Percentiles rank a stretch among this genome's conserved stretches.
Conservation (phyloP, 2,888 invertebrate genomes). For the Drosophila planitibia region DNA sequence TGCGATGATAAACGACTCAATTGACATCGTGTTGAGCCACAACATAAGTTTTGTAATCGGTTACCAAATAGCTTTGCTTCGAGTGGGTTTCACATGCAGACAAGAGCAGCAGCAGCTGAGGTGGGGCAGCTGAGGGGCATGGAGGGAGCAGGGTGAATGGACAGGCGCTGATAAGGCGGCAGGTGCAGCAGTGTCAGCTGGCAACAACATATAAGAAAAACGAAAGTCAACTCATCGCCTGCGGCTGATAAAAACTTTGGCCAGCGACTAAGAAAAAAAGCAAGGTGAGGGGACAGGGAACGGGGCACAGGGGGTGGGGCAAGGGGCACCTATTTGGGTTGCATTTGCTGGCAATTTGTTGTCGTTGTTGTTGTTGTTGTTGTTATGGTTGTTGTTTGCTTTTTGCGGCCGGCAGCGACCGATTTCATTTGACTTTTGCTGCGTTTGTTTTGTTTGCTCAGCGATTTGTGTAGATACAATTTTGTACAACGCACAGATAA, state of each 20-base stretch:
- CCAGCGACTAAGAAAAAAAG: not conserved
- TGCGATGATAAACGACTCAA: constrained; percentile 53
- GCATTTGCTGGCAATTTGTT: constrained; percentile 47
- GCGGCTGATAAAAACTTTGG: constrained; percentile 59
- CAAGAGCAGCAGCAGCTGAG: not conserved
- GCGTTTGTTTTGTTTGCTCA: constrained; percentile 47
- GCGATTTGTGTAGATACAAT: constrained; percentile 58
- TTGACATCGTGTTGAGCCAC: constrained; percentile 59
- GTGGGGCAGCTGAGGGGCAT: not conserved
- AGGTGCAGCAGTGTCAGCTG: constrained; percentile 31
- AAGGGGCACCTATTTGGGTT: constrained; percentile 44
- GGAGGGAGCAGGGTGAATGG: not conserved
- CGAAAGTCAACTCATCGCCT: constrained; percentile 48
- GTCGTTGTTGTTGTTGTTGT: constrained; percentile 13
- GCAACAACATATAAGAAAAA: constrained; percentile 45
- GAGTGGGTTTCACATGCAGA: constrained; percentile 29
- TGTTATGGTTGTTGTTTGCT: constrained; percentile 37
- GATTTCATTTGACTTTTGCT: constrained; percentile 55
- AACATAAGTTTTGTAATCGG: constrained; percentile 55
- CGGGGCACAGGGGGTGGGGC: not conserved
- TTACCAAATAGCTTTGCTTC: constrained; percentile 50
- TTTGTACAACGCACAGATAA: constrained; percentile 51
- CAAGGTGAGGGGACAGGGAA: not conserved
- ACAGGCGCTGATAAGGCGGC: constrained; percentile 54
- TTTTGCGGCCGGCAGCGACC: constrained; percentile 54